Base-by-base conservation (phyloP, 1,140 invertebrate genomes). In the Cephus cinctus region DNA sequence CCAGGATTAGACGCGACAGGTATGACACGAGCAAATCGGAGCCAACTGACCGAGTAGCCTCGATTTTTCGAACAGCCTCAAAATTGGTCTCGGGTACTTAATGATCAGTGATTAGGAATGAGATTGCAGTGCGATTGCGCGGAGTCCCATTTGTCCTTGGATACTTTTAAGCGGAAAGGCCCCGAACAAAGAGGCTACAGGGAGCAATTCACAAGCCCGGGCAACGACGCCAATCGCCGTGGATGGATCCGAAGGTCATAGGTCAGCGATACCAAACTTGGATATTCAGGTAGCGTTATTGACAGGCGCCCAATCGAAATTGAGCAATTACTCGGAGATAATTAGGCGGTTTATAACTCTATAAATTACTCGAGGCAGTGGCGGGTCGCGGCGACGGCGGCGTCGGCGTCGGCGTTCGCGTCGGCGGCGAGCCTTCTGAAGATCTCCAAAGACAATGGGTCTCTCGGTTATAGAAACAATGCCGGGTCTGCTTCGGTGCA, bases 281-380 rank as follows among this genome's bases (percentile, higher is more conserved):
- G 19, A 36, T 43, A 27, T 50, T 39, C 23, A 44, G 44, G 57
- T 36, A 55, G 48, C 43, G 32, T 53, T 44, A 44, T 49, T 27
- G 47, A 46, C 22, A 39, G 34, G 25, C 47, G 42, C 50, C 54
- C 40, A 40, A 59, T 65, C 43, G 47, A 45, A 65, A 71, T 71
- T 59, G 59, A 68, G 61, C 56, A 71, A 69, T 71, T 69, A 71
- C 56, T 42, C 48, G 45, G 50, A 35, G 53, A 60, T 67, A 71
- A 73, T 73, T 71, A 70, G 61, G 47, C 39, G 39, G 39, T 63
- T 57, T 61, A 55, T 62, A 64, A 57, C 51, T 61, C 39, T 46
- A 55, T 64, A 52, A 66, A 58, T 66, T 61, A 57, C n/a, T n/a
- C n/a, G n/a, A n/a, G n/a, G n/a, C n/a, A n/a, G n/a, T n/a, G n/a